A percentile compares a stretch with the other conserved stretches of the same genome.
Evolutionary conservation across 2,888 invertebrate genomes (phyloP).

Genomic region (Drosophila prolongata): DNA sequence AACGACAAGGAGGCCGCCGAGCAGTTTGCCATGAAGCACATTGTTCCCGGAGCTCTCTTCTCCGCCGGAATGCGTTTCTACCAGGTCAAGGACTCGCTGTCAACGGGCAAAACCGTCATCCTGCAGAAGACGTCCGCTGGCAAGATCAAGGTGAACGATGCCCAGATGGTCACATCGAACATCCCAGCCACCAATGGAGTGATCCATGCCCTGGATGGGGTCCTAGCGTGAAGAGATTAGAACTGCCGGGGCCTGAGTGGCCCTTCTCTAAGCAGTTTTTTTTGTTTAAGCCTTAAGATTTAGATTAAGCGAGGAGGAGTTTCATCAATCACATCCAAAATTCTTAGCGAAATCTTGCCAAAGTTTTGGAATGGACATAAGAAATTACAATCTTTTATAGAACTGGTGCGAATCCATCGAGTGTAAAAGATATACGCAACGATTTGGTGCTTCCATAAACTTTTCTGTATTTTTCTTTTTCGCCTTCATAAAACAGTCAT

Average conservation of each 20-base stretch:
- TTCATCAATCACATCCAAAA: constrained; percentile 53
- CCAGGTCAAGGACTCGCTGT: constrained; percentile 92
- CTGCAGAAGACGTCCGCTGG: constrained; percentile 91
- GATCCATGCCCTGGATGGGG: constrained; percentile 91
- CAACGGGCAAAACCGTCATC: constrained; percentile 90
- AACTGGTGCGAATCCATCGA: constrained; percentile 61
- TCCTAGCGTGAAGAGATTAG: constrained; percentile 85
- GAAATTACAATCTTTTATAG: constrained; percentile 53
- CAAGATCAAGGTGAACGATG: constrained; percentile 93
- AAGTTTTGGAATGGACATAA: constrained; percentile 35
- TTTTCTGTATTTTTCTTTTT: constrained; percentile 61
- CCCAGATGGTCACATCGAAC: constrained; percentile 92
- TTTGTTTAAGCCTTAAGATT: constrained; percentile 49
- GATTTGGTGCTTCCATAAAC: constrained; percentile 75
- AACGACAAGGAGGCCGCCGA: constrained; percentile 88
- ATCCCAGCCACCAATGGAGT: constrained; percentile 95
- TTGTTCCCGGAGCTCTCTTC: constrained; percentile 91
- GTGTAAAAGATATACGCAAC: constrained; percentile 21
- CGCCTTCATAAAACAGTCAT: constrained; percentile 78
- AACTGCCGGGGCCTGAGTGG: constrained; percentile 1
- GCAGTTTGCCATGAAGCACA: constrained; percentile 90
- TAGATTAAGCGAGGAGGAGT: constrained; percentile 49
- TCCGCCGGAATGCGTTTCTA: constrained; percentile 95
- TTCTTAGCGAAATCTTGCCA: constrained; percentile 78
- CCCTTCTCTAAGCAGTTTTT: constrained; percentile 49